Evolutionary conservation across 2,888 invertebrate species (phyloP), one percentile per base, ranked within the genome.

Genomic region (Lepidonotus clava): DNA sequence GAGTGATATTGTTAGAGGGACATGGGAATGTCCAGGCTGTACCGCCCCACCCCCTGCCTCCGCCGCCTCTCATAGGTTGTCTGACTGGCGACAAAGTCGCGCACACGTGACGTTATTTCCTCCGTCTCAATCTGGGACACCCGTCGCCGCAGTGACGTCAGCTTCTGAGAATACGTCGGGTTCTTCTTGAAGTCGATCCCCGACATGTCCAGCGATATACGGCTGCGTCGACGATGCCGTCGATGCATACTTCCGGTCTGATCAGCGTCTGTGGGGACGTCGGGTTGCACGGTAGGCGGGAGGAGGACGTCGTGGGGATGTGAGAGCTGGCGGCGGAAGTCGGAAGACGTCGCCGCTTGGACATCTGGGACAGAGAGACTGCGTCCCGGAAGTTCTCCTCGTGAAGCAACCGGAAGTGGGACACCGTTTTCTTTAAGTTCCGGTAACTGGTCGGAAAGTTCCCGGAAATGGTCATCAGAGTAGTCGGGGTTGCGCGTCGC

Each of bases 41-140:
- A 8, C 28, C 61, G 24, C 28, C 18, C 18, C 46, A 46, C 8
- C 6, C 46, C 46, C 8, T 46, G 46, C 8, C 61, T 24, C 28
- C 11, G 1, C 24, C 28, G 1, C 24, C 28, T 61, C 28, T 61
- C 24, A 24, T n/a, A n/a, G n/a, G n/a, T 11, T 14, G 28, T 24
- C 28, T 61, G 61, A 61, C 28, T 32, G 11, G 11, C 28, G 61
- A 61, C 14, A 14, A 61, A 61, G 28, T 61, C 61, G 11, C 28
- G 24, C 61, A 61, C 61, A 2, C 61, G 61, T 61, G 61, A 61
- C 28, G 61, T 61, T 32, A 61, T 61, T 24, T 24, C 61, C 14
- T n/a, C 61, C 11, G 61, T 61, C 61, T 61, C 61, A 28, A 61
- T 61, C 61, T 61, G 61, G 11, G 61, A 61, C n/a, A 61, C 61